Percentiles rank a stretch among this genome's conserved stretches.
Conservation (phyloP, 2,888 invertebrate species). For the Andrena marginata region DNA sequence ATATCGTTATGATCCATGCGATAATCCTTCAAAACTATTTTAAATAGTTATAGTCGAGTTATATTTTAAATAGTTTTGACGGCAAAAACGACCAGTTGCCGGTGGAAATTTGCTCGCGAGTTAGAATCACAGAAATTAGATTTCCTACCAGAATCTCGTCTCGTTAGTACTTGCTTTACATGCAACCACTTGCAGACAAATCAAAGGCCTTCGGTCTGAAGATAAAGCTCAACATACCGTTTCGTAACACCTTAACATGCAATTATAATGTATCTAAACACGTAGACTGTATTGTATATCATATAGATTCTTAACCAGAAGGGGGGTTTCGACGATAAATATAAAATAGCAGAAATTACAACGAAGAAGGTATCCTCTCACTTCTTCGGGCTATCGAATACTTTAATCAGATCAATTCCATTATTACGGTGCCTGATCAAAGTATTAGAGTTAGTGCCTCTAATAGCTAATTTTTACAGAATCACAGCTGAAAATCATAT, state of each 20-base stretch:
- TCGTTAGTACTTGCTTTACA: not conserved
- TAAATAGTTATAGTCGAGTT: no score
- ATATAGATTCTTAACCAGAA: not conserved
- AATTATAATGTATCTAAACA: not conserved
- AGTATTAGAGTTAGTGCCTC: not conserved
- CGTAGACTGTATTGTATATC: not conserved
- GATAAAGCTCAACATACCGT: not conserved
- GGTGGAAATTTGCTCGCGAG: slow-evolving; percentile 18
- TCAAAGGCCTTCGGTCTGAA: not conserved
- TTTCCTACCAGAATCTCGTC: not conserved
- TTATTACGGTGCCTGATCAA: not conserved
- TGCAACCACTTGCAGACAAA: not conserved
- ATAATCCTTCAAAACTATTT: slow-evolving; percentile 30
- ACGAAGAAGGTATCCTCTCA: not conserved
- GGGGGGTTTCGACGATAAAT: not conserved
- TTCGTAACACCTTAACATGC: not conserved
- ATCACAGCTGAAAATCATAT: slow-evolving; percentile 2
- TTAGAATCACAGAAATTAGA: not conserved
- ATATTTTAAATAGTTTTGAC: slow-evolving; percentile 39
- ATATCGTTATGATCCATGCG: slow-evolving; percentile 36
- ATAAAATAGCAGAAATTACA: not conserved
- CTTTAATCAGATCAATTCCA: not conserved
- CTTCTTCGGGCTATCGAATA: not conserved
- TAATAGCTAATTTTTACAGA: not conserved
- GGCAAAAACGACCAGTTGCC: slow-evolving; percentile 26